A percentile compares a stretch with the other conserved stretches of the same genome.
phyloP scores from a whole-genome alignment of 2,113 vertebrate genomes.

The Alces alces region DNA sequence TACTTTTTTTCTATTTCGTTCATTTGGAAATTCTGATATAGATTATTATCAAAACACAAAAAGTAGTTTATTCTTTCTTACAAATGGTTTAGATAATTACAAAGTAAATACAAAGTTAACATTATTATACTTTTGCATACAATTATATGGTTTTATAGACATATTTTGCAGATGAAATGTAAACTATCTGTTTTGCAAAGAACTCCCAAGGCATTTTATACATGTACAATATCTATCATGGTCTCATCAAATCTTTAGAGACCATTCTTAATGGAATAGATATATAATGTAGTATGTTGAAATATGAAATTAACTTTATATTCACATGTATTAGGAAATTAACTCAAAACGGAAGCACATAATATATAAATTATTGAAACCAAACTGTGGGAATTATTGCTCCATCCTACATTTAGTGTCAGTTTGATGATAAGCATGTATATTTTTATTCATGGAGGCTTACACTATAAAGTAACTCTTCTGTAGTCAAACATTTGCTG shows the following conservation, averaged over 20 bases:
- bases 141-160: not conserved
- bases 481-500: not conserved
- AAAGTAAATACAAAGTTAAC: slow-evolving; percentile 18
- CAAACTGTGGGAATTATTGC: not conserved
- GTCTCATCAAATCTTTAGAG: not conserved
- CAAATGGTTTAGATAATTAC: slow-evolving; percentile 23
- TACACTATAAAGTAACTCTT: not conserved
- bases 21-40: slow-evolving; percentile 56
- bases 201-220: not conserved
- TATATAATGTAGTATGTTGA: not conserved
- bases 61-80: slow-evolving; percentile 24
- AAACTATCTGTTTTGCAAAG: not conserved
- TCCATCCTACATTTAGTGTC: not conserved
- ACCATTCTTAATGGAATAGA: not conserved
- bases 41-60: slow-evolving; percentile 55
- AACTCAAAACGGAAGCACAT: not conserved
- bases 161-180: not conserved
- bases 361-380: not conserved
- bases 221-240: not conserved
- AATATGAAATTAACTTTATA: not conserved
- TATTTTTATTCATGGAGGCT: not conserved
- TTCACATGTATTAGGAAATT: not conserved
- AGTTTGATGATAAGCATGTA: not conserved
- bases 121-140: not conserved
- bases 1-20: slow-evolving; percentile 38